Percentiles rank a stretch among this genome's conserved stretches.
phyloP scores from a whole-genome alignment of 2,888 invertebrate species.

The Teleogryllus oceanicus region DNA sequence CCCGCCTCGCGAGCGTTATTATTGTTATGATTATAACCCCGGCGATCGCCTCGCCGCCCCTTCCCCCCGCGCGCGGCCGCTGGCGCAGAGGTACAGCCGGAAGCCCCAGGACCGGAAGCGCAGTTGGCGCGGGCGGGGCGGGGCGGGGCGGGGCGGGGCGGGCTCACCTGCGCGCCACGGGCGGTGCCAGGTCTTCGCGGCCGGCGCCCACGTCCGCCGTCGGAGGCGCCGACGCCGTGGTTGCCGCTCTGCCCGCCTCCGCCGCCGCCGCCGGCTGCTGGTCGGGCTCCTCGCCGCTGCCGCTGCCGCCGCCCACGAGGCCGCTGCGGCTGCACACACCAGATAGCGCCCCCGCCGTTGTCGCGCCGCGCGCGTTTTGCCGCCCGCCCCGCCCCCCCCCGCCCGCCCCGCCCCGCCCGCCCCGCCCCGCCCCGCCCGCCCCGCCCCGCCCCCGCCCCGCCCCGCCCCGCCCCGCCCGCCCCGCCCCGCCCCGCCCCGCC shows the following conservation, averaged over 20 bases:
- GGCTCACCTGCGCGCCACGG: not conserved
- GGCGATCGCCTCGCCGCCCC: not conserved
- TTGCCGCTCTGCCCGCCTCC: not conserved
- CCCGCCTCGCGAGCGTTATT: not conserved
- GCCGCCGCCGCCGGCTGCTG: not conserved
- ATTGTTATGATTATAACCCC: not conserved
- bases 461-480: too few relatives aligned
- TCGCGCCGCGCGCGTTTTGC: too few relatives aligned
- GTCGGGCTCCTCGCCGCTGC: slow-evolving; percentile 1
- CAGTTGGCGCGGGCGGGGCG: not conserved
- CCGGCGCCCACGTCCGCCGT: not conserved
- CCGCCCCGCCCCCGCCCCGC: too few relatives aligned
- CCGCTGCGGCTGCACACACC: not conserved
- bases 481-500: too few relatives aligned
- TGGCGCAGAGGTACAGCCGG: not conserved
- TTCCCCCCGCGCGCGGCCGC: not conserved
- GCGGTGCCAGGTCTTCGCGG: not conserved
- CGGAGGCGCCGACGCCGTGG: not conserved
- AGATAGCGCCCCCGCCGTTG: too few relatives aligned
- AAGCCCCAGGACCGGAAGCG: too few relatives aligned
- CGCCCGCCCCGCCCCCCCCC: too few relatives aligned
- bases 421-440: too few relatives aligned
- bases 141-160: not conserved
- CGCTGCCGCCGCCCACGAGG: not conserved
- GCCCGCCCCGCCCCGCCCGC: too few relatives aligned